Base-by-base conservation (phyloP, 92 coral and sea anemone species). In the Umimayanthus kanabou region DNA sequence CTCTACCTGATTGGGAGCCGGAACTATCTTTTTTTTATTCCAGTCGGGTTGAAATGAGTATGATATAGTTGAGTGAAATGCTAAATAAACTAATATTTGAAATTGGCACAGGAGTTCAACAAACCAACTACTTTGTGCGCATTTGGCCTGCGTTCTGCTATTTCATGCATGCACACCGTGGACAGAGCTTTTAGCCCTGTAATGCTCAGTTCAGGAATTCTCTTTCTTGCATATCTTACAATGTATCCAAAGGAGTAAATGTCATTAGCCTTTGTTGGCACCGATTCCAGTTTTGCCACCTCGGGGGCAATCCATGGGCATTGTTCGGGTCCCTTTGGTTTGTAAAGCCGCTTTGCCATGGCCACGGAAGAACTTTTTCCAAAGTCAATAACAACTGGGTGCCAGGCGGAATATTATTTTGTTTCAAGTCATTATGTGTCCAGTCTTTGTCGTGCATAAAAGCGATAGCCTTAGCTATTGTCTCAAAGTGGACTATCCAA, bases 341-440 rank as follows among this genome's bases (percentile, higher is more conserved):
- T 89, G 50, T 67, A 5, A 33, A 81, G 83, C 28, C 43, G 9
- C 43, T 42, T 70, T 23, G 77, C 91, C 69, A 57, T 57, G 13
- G 40, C 49, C 10, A 39, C 57, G 28, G 50, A 23, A 15, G 28
- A 25, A 55, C 84, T 78, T 71, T 89, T 89, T 11, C 92, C 89
- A 23, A 89, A 89, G 74, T 89, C 92, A 85, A 79, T 90, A 2
- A 57, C 45, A 11, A 87, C 85, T 29, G 90, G 87, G 30, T 33
- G 15, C 90, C 85, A 87, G 16, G 43, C 70, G 7, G 23, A 29
- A 76, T 72, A 47, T 89, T 85, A 73, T 85, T 85, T 28, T 89
- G 83, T 39, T 89, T 89, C 64, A 89, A 39, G 69, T 89, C 92
- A 53, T 86, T 85, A 71, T 89, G 92, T 16, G 85, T 49, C 77